phyloP scores from a whole-genome alignment of 2,888 invertebrate species.

The Gnatocerus cornutus region DNA sequence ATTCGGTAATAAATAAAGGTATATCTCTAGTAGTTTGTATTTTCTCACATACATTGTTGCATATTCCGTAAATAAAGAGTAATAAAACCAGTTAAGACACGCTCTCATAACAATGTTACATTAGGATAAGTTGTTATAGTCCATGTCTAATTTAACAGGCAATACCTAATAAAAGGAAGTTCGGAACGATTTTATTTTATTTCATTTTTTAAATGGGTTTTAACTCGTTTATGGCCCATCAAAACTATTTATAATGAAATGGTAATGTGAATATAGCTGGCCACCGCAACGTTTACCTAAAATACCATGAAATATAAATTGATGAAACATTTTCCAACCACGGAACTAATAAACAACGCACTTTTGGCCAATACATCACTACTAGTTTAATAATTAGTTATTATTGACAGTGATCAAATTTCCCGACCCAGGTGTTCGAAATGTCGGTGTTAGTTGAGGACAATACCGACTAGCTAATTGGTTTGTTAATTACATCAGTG shows the following conservation, averaged over 20 bases:
- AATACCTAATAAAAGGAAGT: constrained; percentile 45
- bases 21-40: constrained; percentile 12
- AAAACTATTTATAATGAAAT: constrained; percentile 48
- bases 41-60: constrained; percentile 44
- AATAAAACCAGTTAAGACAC: constrained; percentile 45
- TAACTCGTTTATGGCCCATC: constrained; percentile 46
- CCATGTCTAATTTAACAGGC: constrained; percentile 49
- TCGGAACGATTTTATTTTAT: constrained; percentile 42
- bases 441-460: constrained; percentile 51
- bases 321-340: constrained; percentile 36
- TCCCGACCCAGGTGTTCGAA: constrained; percentile 54
- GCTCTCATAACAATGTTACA: constrained; percentile 47
- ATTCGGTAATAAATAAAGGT: constrained; percentile 35
- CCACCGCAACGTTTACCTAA: constrained; percentile 47
- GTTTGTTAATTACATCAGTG: constrained; percentile 56
- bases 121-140: constrained; percentile 46
- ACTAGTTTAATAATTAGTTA: constrained; percentile 37
- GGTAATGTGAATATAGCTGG: constrained; percentile 34
- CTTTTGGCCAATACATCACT: constrained; percentile 35
- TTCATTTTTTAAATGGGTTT: constrained; percentile 45
- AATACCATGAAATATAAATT: constrained; percentile 48
- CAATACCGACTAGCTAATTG: constrained; percentile 56
- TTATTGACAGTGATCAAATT: constrained; percentile 46
- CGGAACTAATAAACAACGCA: constrained; percentile 33
- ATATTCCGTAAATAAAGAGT: constrained; percentile 44